A percentile compares a stretch with the other conserved stretches of the same genome.
Evolutionary conservation across 2,797 vertebrate genomes (phyloP).

Genomic region (Cuniculus paca): DNA sequence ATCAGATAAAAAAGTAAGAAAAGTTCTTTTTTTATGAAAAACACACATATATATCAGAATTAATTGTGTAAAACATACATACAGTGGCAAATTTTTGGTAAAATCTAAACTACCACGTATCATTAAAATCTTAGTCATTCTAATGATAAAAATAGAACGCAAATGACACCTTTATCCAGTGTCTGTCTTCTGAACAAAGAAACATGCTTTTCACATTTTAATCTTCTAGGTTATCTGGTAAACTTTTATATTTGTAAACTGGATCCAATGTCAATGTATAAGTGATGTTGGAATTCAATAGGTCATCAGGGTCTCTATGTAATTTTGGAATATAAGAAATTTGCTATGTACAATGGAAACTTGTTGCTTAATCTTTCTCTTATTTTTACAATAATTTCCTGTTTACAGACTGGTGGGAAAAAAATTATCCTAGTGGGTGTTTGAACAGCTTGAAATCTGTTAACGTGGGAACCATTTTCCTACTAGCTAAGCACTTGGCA

Average conservation of each 20-base stretch:
- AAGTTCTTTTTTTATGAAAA: not conserved
- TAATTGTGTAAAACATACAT: not conserved
- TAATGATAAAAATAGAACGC: conserved; percentile 35
- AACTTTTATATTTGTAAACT: conserved; percentile 71
- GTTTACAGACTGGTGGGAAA: conserved; percentile 71
- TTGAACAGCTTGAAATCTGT: conserved; percentile 82
- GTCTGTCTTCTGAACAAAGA: conserved; percentile 42
- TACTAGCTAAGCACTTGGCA: conserved; percentile 69
- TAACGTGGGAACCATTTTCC: conserved; percentile 74
- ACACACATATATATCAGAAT: not conserved
- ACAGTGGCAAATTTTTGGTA: not conserved
- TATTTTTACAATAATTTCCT: conserved; percentile 67
- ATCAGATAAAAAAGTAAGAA: not conserved
- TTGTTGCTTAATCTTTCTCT: conserved; percentile 60
- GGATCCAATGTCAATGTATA: conserved; percentile 63
- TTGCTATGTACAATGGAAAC: not conserved
- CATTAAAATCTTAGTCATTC: not conserved
- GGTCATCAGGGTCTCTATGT: conserved; percentile 54
- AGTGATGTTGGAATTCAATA: conserved; percentile 48
- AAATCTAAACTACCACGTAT: conserved; percentile 48
- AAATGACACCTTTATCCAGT: not conserved
- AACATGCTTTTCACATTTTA: conserved; percentile 54
- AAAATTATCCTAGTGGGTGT: conserved; percentile 69
- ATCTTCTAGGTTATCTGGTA: conserved; percentile 48
- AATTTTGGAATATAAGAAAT: conserved; percentile 44